phyloP scores from a whole-genome alignment of 2,888 invertebrate species.

The Eupithecia subfuscata region DNA sequence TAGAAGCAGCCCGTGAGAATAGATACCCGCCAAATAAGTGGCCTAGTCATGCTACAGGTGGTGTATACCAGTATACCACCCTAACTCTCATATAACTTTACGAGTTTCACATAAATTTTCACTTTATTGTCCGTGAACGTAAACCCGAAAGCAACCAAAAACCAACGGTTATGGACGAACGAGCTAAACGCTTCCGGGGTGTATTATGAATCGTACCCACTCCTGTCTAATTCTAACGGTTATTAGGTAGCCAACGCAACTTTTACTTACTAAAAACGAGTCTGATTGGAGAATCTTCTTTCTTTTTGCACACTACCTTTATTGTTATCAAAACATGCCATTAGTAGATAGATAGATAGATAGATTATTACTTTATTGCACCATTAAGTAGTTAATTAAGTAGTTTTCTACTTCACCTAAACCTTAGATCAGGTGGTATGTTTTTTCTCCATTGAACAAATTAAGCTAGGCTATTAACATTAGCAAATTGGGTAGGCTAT shows the following conservation, averaged over 20 bases:
- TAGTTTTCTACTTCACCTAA: too few relatives aligned
- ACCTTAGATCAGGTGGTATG: too few relatives aligned
- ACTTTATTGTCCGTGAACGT: conserved; percentile 54
- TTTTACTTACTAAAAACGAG: background rate
- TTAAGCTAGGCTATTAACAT: too few relatives aligned
- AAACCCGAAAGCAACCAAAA: conserved; percentile 32
- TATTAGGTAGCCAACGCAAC: background rate
- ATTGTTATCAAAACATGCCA: too few relatives aligned
- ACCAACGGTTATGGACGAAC: conserved; percentile 5
- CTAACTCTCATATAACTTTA: conserved; percentile 50
- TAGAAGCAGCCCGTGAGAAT: conserved; percentile 44
- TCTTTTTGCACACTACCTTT: background rate
- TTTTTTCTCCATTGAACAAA: too few relatives aligned
- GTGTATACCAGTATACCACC: conserved; percentile 48
- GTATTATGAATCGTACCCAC: background rate
- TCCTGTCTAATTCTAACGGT: background rate
- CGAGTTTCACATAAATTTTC: conserved; percentile 57
- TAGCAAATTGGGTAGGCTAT: too few relatives aligned
- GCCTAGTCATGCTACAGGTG: conserved; percentile 60
- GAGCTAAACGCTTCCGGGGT: conserved; percentile 7
- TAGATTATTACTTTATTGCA: too few relatives aligned
- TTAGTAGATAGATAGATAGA: too few relatives aligned
- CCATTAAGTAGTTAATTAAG: too few relatives aligned
- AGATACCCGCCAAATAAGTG: conserved; percentile 45
- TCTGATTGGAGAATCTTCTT: background rate